Base-by-base conservation (phyloP, 2,113 vertebrate species). In the Psephotus haematonotus region DNA sequence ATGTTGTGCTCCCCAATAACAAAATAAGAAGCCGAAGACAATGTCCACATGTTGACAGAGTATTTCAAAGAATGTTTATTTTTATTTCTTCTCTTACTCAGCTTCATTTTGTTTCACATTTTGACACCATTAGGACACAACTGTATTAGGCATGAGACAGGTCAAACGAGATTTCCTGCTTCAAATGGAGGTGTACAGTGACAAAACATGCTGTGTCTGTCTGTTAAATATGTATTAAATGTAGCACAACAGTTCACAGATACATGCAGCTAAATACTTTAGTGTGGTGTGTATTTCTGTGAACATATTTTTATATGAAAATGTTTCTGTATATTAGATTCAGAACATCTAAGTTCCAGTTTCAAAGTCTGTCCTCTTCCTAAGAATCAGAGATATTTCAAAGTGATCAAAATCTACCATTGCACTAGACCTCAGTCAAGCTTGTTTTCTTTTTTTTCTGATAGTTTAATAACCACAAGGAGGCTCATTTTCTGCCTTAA, bases 271-370 rank as follows among this genome's bases (percentile, higher is more conserved):
- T 35, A 52, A 50, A 59, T 71, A 76, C 17, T 82, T 71, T 39
- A 1, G 0, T 37, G 19, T 37, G 9, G 0, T 37, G 19, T 37
- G 9, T 37, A 14, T 53, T 67, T 44, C 22, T 46, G 35, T 44
- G 22, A 67, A 43, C 5, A 10, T 7, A 5, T 24, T 77, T 87
- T 83, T 23, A n/a, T 44, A 31, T 13, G 6, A 29, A 72, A 72
- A 63, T 8, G 4, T 35, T 49, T 55, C n/a, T 68, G 52, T 69
- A 28, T 77, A 50, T 87, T 70, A 33, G 33, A 65, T 78, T 55
- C 23, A 25, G 47, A 49, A 50, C 4, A 70, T 29, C 28, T 39
- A 39, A 62, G 3, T 31, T 63, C 31, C 71, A 2, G 2, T 76
- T 90, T 86, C 31, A 49, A 57, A 81, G 47, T n/a, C 17, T 62